Base-by-base conservation (phyloP, 1,140 invertebrate species). In the Ooceraea biroi region DNA sequence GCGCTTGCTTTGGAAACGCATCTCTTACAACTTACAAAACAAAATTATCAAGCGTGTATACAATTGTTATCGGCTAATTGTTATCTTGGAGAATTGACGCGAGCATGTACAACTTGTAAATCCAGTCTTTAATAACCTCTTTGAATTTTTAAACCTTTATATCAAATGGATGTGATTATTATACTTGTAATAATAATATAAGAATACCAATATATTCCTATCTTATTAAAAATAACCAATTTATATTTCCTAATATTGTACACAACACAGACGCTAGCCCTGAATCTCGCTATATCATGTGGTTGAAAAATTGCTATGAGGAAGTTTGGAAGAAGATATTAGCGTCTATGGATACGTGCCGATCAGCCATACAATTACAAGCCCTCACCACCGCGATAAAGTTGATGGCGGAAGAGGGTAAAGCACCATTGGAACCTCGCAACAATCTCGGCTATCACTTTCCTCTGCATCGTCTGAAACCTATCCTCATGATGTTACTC, bases 311-410 rank as follows among this genome's bases (percentile, higher is more conserved):
- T 77, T 95, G 95, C 76, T 97, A 96, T 82, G 95, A 96, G 71
- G 95, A 96, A 77, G 94, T 95, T 12, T 95, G 95, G 90, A 90
- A 91, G 7, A 95, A 95, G 65, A 93, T 95, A 52, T 76, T 96
- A 27, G 86, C 93, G 8, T 95, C 95, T 55, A 94, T 96, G 27
- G 95, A 95, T 52, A 92, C 93, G 68, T 95, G 94, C 36, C 94
- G 94, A 71, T 90, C 91, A 7, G 94, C 93, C 71, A 94, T 96
- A 41, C 95, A 96, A 72, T 85, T 95, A 7, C 96, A 97, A 94
- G 96, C 96, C 0, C 92, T 97, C 0, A 95, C 95, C 3, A 96
- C 96, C 1, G 95, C 95, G 12, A 95, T 97, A 93, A 96, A 96
- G 85, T 84, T 97, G 30, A 92, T 97, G 84, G 93, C 95, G 19